Evolutionary conservation across 1,140 invertebrate genomes (phyloP).

Genomic region (Calephelis virginiensis): DNA sequence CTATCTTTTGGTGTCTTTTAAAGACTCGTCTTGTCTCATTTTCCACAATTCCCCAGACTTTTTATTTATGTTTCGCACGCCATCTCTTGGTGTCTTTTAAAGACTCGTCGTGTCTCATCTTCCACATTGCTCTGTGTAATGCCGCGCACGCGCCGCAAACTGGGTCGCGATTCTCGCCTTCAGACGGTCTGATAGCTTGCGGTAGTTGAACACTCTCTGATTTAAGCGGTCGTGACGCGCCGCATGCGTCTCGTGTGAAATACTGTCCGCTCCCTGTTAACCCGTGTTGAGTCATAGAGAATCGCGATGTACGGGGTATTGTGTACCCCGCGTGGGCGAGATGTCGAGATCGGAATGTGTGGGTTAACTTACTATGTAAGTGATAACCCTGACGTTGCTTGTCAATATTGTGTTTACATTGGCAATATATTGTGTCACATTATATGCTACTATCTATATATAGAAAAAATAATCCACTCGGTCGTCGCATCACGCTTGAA

Average conservation of each 20-base stretch:
- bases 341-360: constrained; percentile 18
- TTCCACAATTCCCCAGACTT: constrained; percentile 1
- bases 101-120: constrained; percentile 1
- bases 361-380: constrained; percentile 7
- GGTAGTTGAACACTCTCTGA: constrained; percentile 33
- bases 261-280: constrained; percentile 18
- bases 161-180: constrained; percentile 51
- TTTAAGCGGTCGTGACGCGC: constrained; percentile 34
- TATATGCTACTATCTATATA: too few relatives aligned
- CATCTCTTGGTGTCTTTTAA: neutral
- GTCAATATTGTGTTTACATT: neutral
- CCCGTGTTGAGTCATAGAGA: constrained; percentile 9
- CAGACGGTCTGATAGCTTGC: constrained; percentile 33
- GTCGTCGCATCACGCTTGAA: too few relatives aligned
- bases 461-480: too few relatives aligned
- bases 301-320: constrained; percentile 12
- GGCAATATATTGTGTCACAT: too few relatives aligned
- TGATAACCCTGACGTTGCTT: constrained; percentile 1
- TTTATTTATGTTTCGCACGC: neutral
- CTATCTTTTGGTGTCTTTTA: neutral
- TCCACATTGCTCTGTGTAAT: constrained; percentile 29
- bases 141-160: constrained; percentile 48
- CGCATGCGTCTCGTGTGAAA: constrained; percentile 21
- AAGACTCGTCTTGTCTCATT: neutral
- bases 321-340: constrained; percentile 16